Conservation (phyloP, 2,797 vertebrate genomes). For the Columba guinea region DNA sequence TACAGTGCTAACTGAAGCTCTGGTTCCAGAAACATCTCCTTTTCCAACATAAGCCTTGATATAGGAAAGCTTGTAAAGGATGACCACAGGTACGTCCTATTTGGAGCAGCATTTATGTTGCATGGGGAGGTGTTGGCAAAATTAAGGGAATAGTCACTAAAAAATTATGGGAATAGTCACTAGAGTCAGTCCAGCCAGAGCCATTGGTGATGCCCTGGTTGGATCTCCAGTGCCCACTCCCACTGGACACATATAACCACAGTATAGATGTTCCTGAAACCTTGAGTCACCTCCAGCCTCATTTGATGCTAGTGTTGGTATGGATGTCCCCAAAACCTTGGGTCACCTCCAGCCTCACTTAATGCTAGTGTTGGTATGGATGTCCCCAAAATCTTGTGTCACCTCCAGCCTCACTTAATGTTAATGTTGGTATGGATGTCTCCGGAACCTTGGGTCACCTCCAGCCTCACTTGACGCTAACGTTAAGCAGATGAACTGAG, state of each 20-base stretch:
- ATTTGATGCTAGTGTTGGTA: neutral
- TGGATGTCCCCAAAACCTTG: neutral
- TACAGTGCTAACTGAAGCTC: neutral
- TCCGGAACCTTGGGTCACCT: neutral
- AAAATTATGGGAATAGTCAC: neutral
- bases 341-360: neutral
- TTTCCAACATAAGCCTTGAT: neutral
- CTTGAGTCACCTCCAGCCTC: neutral
- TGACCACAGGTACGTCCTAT: rapidly evolving
- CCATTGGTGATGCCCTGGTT: rapidly evolving
- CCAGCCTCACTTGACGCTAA: neutral
- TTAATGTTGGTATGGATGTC: neutral
- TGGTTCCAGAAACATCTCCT: neutral
- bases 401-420: neutral
- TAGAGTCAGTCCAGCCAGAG: neutral
- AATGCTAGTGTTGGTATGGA: neutral
- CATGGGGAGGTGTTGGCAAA: neutral
- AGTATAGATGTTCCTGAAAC: neutral
- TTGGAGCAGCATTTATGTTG: neutral
- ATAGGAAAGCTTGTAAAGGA: neutral
- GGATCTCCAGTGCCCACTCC: neutral
- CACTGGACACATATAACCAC: neutral
- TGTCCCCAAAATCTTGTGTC: neutral
- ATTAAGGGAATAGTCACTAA: neutral
- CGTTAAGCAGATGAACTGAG: neutral